A percentile compares a stretch with the other conserved stretches of the same genome.
Conservation (phyloP, 2,888 invertebrate species). For the Synanthedon vespiformis region DNA sequence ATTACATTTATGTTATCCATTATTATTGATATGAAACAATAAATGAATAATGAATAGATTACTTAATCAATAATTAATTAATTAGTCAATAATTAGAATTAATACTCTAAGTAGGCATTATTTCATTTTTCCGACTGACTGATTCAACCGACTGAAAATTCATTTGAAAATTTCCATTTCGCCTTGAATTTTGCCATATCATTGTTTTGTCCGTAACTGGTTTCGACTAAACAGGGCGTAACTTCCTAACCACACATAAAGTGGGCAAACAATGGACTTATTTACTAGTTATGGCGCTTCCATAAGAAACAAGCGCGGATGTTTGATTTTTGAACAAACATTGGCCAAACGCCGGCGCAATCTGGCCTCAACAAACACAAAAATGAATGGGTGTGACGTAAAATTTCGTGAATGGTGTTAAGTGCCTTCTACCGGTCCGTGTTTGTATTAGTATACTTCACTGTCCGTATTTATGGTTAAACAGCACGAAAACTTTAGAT, state of each 20-base stretch:
- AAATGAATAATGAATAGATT: too few relatives aligned
- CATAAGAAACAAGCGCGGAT: slow-evolving; percentile 23
- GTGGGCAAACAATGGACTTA: slow-evolving; percentile 31
- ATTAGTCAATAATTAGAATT: too few relatives aligned
- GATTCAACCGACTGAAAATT: too few relatives aligned
- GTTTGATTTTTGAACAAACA: slow-evolving; percentile 32
- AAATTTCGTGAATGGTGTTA: slow-evolving; percentile 35
- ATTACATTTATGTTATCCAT: too few relatives aligned
- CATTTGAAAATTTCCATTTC: too few relatives aligned
- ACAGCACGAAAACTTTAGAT: neutral
- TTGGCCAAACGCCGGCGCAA: slow-evolving; percentile 30
- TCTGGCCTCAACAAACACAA: slow-evolving; percentile 44
- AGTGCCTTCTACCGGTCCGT: neutral
- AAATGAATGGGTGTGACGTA: slow-evolving; percentile 33
- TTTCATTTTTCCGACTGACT: too few relatives aligned
- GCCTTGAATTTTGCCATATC: too few relatives aligned
- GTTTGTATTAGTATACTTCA: neutral
- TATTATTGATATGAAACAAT: too few relatives aligned
- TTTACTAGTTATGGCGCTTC: slow-evolving; percentile 2
- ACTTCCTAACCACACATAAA: slow-evolving; percentile 34
- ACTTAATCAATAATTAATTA: too few relatives aligned
- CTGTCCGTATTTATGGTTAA: neutral
- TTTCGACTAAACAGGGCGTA: slow-evolving; percentile 9
- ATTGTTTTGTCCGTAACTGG: too few relatives aligned
- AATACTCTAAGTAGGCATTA: too few relatives aligned